A percentile compares a stretch with the other conserved stretches of the same genome.
Conservation (phyloP, 2,797 vertebrate genomes). For the Phoeniculus purpureus region DNA sequence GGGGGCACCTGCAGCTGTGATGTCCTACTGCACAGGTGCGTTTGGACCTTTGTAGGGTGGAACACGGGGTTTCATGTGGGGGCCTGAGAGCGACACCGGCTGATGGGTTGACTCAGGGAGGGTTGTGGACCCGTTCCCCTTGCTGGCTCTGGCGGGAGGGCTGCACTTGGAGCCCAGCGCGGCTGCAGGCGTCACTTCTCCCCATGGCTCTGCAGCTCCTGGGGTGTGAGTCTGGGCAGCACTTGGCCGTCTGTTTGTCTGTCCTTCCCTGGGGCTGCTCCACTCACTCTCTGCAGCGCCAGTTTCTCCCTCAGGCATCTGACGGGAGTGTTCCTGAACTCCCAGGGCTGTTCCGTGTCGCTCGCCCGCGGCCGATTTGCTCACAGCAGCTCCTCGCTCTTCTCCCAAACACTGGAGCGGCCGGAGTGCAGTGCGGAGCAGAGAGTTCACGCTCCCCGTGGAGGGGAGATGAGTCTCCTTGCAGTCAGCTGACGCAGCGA, state of each 20-base stretch:
- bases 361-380: slow-evolving; percentile 23
- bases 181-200: neutral
- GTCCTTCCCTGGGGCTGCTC: neutral
- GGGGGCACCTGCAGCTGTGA: neutral
- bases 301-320: slow-evolving; percentile 21
- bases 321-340: neutral
- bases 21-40: neutral
- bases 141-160: neutral
- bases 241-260: neutral
- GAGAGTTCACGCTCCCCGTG: slow-evolving; percentile 65
- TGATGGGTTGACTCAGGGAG: neutral
- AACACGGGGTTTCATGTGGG: neutral
- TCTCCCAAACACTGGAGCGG: slow-evolving; percentile 59
- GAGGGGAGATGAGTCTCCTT: slow-evolving; percentile 71
- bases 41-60: neutral
- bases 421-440: neutral
- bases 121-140: neutral
- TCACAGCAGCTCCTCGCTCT: slow-evolving; percentile 14
- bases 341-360: neutral
- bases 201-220: neutral
- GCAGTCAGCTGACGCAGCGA: slow-evolving; percentile 51
- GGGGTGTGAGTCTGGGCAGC: neutral
- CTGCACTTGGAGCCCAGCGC: neutral
- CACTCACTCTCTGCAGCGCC: neutral
- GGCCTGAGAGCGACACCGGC: neutral